phyloP scores from a whole-genome alignment of 2,797 vertebrate species.

The Arnoldichthys spilopterus region DNA sequence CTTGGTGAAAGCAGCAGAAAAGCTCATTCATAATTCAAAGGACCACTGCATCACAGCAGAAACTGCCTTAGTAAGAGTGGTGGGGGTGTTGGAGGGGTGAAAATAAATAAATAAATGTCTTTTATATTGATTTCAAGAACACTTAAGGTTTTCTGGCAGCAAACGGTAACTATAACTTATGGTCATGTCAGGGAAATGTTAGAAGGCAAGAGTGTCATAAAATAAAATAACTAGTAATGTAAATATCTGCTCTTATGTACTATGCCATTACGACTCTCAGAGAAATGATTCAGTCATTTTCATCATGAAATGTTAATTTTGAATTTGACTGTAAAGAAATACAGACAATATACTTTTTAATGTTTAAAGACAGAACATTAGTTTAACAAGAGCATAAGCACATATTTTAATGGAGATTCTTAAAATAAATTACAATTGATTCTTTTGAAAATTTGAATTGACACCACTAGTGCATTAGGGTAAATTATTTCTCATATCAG shows the following conservation, averaged over 20 bases:
- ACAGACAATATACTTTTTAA: too few relatives aligned
- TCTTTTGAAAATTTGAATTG: too few relatives aligned
- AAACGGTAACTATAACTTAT: background rate
- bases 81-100: background rate
- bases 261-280: too few relatives aligned
- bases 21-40: constrained; percentile 63
- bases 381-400: too few relatives aligned
- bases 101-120: constrained; percentile 1
- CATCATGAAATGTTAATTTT: too few relatives aligned
- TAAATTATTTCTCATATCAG: too few relatives aligned
- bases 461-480: too few relatives aligned
- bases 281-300: background rate
- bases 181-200: background rate
- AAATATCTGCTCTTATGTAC: background rate
- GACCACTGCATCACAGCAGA: constrained; percentile 57
- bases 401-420: too few relatives aligned
- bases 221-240: background rate
- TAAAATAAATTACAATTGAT: too few relatives aligned
- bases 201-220: background rate
- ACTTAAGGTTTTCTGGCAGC: background rate
- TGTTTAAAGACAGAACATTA: too few relatives aligned
- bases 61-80: background rate
- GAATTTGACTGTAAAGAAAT: too few relatives aligned
- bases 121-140: background rate
- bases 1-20: constrained; percentile 60